Evolutionary conservation across 2,888 invertebrate genomes (phyloP).

Genomic region (Polyploca ridens): DNA sequence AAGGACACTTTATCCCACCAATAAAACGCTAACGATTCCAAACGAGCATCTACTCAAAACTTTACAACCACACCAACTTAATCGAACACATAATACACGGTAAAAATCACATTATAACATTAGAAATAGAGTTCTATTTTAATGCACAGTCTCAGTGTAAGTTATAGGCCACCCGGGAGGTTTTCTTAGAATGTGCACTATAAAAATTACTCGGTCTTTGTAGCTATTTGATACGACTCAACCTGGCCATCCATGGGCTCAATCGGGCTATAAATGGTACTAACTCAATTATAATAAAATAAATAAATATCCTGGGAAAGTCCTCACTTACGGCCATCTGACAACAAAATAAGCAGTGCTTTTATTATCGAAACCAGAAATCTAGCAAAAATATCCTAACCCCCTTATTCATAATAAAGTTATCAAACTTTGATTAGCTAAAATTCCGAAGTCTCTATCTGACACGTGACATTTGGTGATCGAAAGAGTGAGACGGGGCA

Average conservation of each 20-base stretch:
- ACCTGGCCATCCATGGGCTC: too few species aligned
- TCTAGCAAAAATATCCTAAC: too few species aligned
- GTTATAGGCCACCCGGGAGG: conserved; percentile 65
- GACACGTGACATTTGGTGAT: too few species aligned
- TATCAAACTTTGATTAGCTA: too few species aligned
- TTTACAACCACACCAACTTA: conserved; percentile 11
- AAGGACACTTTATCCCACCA: conserved; percentile 5
- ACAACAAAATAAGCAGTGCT: too few species aligned
- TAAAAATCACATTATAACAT: neutral
- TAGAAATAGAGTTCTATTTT: neutral
- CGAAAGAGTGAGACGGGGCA: too few species aligned
- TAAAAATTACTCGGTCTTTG: conserved; percentile 57
- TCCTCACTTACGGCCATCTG: too few species aligned
- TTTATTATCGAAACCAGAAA: too few species aligned
- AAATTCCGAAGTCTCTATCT: too few species aligned
- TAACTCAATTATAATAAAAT: neutral
- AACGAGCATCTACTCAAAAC: conserved; percentile 10
- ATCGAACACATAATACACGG: neutral
- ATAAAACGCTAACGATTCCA: conserved; percentile 14
- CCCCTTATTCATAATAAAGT: too few species aligned
- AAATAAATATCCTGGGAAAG: too few species aligned
- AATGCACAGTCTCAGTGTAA: conserved; percentile 21
- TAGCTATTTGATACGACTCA: neutral
- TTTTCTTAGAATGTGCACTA: conserved; percentile 59
- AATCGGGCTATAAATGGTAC: neutral